Percentiles rank a stretch among this genome's conserved stretches.
phyloP scores from a whole-genome alignment of 2,888 invertebrate species.

The Synanthedon tipuliformis region DNA sequence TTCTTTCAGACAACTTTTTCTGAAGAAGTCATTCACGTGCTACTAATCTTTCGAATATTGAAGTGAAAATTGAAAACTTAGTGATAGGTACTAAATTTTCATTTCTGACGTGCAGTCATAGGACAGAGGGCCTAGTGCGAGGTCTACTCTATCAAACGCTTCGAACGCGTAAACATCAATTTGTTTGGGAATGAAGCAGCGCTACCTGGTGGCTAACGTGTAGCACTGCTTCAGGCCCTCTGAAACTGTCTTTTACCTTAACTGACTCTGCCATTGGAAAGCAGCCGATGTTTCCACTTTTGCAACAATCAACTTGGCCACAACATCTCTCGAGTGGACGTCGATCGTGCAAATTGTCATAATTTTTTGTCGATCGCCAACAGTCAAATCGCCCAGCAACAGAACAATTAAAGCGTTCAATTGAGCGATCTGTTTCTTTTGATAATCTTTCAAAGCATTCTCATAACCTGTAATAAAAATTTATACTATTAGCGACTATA shows the following conservation, averaged over 20 bases:
- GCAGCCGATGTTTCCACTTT: constrained; percentile 84
- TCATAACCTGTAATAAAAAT: constrained; percentile 74
- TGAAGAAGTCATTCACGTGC: no score
- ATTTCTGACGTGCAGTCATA: no score
- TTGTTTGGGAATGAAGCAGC: no score
- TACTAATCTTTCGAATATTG: no score
- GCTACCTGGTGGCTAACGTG: no score
- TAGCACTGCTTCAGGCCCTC: no score
- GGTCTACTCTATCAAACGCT: no score
- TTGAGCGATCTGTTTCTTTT: constrained; percentile 88
- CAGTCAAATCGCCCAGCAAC: constrained; percentile 82
- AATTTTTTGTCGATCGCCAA: constrained; percentile 91
- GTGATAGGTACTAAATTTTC: not conserved
- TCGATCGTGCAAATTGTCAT: constrained; percentile 98
- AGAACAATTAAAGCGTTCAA: constrained; percentile 85
- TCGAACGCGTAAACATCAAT: no score
- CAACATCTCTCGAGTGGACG: constrained; percentile 94
- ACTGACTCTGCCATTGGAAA: constrained; percentile 93
- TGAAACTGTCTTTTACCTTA: constrained; percentile 57
- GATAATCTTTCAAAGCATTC: constrained; percentile 91
- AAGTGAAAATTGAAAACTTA: no score
- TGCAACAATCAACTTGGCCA: constrained; percentile 84
- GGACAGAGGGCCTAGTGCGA: no score
- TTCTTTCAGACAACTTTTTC: no score
- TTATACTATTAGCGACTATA: not conserved